These are phyloP conservation scores for Megamerina dolium DNA, from an alignment of 2,888 invertebrate genomes.

Conservation along the genomic window DNA sequence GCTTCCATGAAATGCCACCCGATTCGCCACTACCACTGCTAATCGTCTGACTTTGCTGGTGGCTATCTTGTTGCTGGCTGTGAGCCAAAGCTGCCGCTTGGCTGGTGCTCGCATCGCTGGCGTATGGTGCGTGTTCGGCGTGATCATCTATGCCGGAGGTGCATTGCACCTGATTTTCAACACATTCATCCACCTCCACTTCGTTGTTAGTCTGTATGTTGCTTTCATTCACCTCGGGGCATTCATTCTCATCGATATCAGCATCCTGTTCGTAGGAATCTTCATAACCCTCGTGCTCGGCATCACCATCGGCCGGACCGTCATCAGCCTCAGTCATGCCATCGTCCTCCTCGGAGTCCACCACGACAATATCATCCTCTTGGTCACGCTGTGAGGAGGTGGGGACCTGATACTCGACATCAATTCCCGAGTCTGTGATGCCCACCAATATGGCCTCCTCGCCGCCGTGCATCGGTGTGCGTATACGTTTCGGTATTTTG, in stretches of 20 bases:
- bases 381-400: conserved; percentile 83
- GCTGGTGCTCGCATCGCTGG: conserved; percentile 31
- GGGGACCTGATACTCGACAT: conserved; percentile 76
- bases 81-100: conserved; percentile 24
- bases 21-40: conserved; percentile 67
- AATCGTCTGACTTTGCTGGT: conserved; percentile 64
- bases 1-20: conserved; percentile 36
- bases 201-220: conserved; percentile 56
- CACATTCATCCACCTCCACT: conserved; percentile 61
- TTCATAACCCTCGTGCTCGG: conserved; percentile 56
- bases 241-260: conserved; percentile 56
- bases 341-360: conserved; percentile 66
- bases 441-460: conserved; percentile 38
- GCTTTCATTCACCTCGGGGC: conserved; percentile 50
- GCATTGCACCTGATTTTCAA: conserved; percentile 60
- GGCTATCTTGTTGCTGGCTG: conserved; percentile 44
- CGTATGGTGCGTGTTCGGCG: conserved; percentile 43
- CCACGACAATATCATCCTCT: conserved; percentile 74
- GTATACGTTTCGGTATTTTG: conserved; percentile 43
- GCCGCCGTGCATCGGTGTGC: conserved; percentile 36
- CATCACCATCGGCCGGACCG: conserved; percentile 49
- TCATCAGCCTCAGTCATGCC: conserved; percentile 54
- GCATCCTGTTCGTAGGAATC: conserved; percentile 52
- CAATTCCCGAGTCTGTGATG: conserved; percentile 56
- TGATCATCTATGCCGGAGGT: conserved; percentile 46